These are phyloP conservation scores for Crenichthys baileyi DNA, from an alignment of 2,797 vertebrate genomes.

Conservation along the genomic window DNA sequence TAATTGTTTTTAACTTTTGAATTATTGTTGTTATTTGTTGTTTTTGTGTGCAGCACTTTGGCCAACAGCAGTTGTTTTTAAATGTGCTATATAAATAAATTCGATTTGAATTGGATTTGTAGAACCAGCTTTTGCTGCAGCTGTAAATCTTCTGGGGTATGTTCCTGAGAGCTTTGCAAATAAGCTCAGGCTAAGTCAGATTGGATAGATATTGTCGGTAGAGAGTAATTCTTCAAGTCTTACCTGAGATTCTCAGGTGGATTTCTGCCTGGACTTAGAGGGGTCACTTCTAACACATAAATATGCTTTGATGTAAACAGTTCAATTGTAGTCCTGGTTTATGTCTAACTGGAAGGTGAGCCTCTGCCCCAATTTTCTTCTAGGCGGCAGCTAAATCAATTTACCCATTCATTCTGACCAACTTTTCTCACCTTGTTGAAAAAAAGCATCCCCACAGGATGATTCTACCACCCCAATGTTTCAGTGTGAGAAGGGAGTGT, in stretches of 20 bases:
- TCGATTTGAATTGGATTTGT: not conserved
- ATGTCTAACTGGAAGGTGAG: not conserved
- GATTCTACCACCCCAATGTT: too few relatives aligned
- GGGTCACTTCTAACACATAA: not conserved
- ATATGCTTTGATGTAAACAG: not conserved
- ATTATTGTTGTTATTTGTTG: too few relatives aligned
- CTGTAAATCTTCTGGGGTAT: not conserved
- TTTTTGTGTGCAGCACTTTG: too few relatives aligned
- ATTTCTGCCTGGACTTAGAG: not conserved
- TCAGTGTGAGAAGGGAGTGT: too few relatives aligned
- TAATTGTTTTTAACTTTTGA: too few relatives aligned
- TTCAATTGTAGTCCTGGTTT: not conserved
- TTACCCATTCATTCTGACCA: too few relatives aligned
- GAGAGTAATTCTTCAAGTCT: not conserved
- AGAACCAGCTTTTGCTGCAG: not conserved
- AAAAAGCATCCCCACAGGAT: too few relatives aligned
- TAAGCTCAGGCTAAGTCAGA: not conserved
- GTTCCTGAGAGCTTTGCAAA: not conserved
- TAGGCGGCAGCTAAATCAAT: not conserved
- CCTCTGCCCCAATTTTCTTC: not conserved
- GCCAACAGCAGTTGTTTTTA: too few relatives aligned
- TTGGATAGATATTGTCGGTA: not conserved
- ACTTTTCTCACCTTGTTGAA: too few relatives aligned
- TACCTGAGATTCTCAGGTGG: not conserved
- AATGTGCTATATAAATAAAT: too few relatives aligned